phyloP scores from a whole-genome alignment of 2,797 vertebrate species.

The Bradypus variegatus region DNA sequence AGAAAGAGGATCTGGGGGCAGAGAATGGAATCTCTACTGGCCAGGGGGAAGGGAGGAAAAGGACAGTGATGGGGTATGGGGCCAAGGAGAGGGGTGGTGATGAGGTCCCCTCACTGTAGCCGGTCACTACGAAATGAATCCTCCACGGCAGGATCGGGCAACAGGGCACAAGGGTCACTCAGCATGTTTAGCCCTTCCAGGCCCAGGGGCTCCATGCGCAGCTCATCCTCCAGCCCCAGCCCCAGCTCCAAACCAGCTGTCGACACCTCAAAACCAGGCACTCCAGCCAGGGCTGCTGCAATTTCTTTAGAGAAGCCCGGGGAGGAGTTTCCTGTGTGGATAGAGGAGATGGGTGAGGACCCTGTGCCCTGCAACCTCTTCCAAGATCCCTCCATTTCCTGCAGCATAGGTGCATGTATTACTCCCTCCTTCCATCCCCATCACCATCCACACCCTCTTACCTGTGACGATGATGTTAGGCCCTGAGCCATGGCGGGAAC shows the following conservation, averaged over 20 bases:
- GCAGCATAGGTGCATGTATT: rapidly evolving
- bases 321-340: conserved; percentile 81
- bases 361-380: neutral
- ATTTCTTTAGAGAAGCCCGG: conserved; percentile 92
- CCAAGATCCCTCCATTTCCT: neutral
- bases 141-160: conserved; percentile 88
- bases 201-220: conserved; percentile 84
- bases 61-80: conserved; percentile 15
- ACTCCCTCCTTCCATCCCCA: neutral
- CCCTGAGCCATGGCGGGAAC: conserved; percentile 74
- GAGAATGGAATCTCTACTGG: conserved; percentile 50
- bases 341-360: neutral
- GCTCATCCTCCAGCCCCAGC: conserved; percentile 80
- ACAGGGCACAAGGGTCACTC: conserved; percentile 84
- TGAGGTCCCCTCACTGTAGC: conserved; percentile 74
- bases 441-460: conserved; percentile 47
- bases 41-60: conserved; percentile 35
- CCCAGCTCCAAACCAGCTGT: conserved; percentile 72
- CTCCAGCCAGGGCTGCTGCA: conserved; percentile 83
- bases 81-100: neutral
- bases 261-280: conserved; percentile 90
- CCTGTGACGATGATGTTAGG: conserved; percentile 91
- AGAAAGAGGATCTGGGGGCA: conserved; percentile 57
- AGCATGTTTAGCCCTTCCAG: conserved; percentile 87
- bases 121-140: conserved; percentile 92